A percentile compares a stretch with the other conserved stretches of the same genome.
Evolutionary conservation across 2,888 invertebrate species (phyloP).

Genomic region (Conops quadrifasciatus): DNA sequence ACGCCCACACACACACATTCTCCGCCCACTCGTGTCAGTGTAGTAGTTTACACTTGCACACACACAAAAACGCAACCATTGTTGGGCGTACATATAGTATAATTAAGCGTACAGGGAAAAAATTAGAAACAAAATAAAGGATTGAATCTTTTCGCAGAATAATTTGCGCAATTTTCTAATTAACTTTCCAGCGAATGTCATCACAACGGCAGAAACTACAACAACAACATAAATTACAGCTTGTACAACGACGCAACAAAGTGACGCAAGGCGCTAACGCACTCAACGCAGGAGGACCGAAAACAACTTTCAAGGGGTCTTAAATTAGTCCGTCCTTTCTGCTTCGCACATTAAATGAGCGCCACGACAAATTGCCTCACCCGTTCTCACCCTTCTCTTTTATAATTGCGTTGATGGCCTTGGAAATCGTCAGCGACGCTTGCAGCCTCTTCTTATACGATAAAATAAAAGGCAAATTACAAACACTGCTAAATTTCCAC

Average conservation of each 20-base stretch:
- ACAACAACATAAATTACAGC: background rate
- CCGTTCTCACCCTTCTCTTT: background rate
- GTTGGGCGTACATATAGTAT: background rate
- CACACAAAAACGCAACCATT: too few relatives aligned
- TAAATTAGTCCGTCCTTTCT: constrained; percentile 30
- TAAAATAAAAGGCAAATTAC: constrained; percentile 29
- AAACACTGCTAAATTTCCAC: constrained; percentile 9
- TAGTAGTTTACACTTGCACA: background rate
- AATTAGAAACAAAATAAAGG: background rate
- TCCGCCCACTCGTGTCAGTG: background rate
- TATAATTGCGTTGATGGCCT: background rate
- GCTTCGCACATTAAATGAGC: constrained; percentile 24
- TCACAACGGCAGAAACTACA: constrained; percentile 5
- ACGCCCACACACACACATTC: background rate
- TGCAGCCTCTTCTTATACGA: background rate
- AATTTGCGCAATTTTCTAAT: constrained; percentile 31
- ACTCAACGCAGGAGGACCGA: background rate
- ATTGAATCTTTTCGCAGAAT: background rate
- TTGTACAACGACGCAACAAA: too few relatives aligned
- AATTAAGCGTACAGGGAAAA: background rate
- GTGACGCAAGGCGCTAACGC: too few relatives aligned
- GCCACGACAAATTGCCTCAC: background rate
- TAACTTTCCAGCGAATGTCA: constrained; percentile 33
- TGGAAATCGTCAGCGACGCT: background rate
- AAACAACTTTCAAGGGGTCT: background rate